A percentile compares a stretch with the other conserved stretches of the same genome.
phyloP scores from a whole-genome alignment of 2,888 invertebrate genomes.

The Philereme vetulata region DNA sequence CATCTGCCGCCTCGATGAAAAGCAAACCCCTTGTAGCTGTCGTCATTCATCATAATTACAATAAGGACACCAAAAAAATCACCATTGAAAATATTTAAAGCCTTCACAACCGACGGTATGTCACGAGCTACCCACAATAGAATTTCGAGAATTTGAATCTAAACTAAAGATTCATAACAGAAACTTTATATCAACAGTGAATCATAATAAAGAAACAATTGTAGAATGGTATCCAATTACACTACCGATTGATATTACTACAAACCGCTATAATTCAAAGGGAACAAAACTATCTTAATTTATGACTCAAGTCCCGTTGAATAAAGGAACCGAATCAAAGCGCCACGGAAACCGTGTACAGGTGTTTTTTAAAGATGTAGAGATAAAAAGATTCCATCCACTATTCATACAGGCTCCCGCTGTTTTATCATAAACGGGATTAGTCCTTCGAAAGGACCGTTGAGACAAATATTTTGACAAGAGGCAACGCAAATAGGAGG shows the following conservation, averaged over 20 bases:
- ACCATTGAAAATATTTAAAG: slow-evolving; percentile 45
- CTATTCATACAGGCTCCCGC: slow-evolving; percentile 78
- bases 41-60: slow-evolving; percentile 64
- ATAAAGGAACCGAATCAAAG: slow-evolving; percentile 80
- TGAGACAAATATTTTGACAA: slow-evolving; percentile 79
- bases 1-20: slow-evolving; percentile 55
- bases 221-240: slow-evolving; percentile 77
- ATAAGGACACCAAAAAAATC: slow-evolving; percentile 50
- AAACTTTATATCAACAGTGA: slow-evolving; percentile 54
- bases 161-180: slow-evolving; percentile 26
- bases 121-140: slow-evolving; percentile 39
- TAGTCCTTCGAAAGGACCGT: slow-evolving; percentile 65
- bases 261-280: slow-evolving; percentile 80
- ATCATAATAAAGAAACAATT: slow-evolving; percentile 70
- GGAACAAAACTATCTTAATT: slow-evolving; percentile 79
- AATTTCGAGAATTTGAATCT: slow-evolving; percentile 29
- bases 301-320: slow-evolving; percentile 76
- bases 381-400: slow-evolving; percentile 72
- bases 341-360: slow-evolving; percentile 74
- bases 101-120: slow-evolving; percentile 42
- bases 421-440: slow-evolving; percentile 81
- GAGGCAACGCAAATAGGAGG: slow-evolving; percentile 64
- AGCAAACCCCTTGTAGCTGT: slow-evolving; percentile 56
- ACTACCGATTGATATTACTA: slow-evolving; percentile 82
- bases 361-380: slow-evolving; percentile 67